Percentiles rank a stretch among this genome's conserved stretches.
phyloP scores from a whole-genome alignment of 2,113 vertebrate genomes.

The Nycticryphes semicollaris region DNA sequence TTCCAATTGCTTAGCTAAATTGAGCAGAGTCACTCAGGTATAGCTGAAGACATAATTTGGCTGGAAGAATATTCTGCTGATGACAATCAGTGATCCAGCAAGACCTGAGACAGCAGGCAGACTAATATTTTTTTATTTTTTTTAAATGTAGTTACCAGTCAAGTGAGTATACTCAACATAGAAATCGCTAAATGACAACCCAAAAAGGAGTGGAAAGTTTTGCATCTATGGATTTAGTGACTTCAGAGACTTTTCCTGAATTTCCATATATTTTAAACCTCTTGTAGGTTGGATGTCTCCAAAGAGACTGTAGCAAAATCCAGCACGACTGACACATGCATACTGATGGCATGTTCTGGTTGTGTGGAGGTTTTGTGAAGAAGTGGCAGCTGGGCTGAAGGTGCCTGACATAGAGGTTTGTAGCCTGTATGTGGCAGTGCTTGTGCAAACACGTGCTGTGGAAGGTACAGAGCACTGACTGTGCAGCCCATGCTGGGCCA shows the following conservation, averaged over 20 bases:
- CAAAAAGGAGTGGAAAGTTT: background rate
- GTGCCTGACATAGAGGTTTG: background rate
- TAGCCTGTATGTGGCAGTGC: background rate
- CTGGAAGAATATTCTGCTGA: background rate
- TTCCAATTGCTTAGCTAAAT: background rate
- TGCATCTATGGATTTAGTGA: background rate
- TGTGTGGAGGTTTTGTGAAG: background rate
- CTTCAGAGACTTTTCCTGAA: background rate
- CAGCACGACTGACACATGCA: background rate
- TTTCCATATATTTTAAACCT: background rate
- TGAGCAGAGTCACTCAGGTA: background rate
- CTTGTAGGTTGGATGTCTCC: background rate
- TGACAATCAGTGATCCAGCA: background rate
- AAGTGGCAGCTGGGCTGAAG: background rate
- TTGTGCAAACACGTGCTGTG: background rate
- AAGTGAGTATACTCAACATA: background rate
- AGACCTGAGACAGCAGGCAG: background rate
- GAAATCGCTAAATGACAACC: background rate
- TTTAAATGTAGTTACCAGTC: background rate
- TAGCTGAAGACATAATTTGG: constrained; percentile 4
- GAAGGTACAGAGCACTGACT: background rate
- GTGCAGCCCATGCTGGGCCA: background rate
- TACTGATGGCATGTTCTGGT: background rate
- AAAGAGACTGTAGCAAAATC: background rate
- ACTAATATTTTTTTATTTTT: background rate